These are phyloP conservation scores for Cremastinae sp. DNA, from an alignment of 2,888 invertebrate species.

Conservation along the genomic window DNA sequence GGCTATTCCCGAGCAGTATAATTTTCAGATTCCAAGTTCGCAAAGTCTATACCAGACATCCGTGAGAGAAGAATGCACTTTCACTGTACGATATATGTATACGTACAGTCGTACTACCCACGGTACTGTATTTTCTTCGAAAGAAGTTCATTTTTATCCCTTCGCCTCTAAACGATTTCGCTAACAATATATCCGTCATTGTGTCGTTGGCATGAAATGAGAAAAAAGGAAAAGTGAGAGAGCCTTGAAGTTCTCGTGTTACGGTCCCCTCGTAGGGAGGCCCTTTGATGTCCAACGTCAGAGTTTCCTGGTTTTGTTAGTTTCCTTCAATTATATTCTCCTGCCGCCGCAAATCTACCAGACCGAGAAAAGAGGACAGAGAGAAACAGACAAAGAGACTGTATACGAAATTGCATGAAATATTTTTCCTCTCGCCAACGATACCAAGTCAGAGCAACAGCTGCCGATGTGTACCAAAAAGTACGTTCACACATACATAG, in stretches of 20 bases:
- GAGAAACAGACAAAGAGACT: constrained; percentile 15
- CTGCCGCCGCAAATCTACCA: constrained; percentile 22
- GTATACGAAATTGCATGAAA: constrained; percentile 36
- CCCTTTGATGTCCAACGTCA: constrained; percentile 48
- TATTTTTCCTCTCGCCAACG: constrained; percentile 47
- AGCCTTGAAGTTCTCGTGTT: constrained; percentile 16
- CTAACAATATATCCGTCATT: constrained; percentile 42
- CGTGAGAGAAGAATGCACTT: too few relatives aligned
- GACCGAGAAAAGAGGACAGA: not conserved
- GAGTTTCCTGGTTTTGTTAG: constrained; percentile 19
- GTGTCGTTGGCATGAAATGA: constrained; percentile 13
- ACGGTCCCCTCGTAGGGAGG: constrained; percentile 17
- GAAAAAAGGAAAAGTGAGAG: constrained; percentile 3
- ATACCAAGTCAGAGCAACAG: constrained; percentile 50
- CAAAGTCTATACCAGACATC: too few relatives aligned
- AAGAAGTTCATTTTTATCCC: constrained; percentile 20
- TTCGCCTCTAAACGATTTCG: constrained; percentile 26
- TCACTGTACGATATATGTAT: too few relatives aligned
- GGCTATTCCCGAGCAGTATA: too few relatives aligned
- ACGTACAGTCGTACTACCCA: not conserved
- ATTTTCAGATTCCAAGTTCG: too few relatives aligned
- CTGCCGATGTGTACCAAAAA: constrained; percentile 22
- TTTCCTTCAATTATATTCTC: constrained; percentile 55
- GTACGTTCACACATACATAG: not conserved
- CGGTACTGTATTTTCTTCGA: not conserved